Evolutionary conservation across 2,113 vertebrate genomes (phyloP), one percentile per base, ranked within the genome.

Genomic region (Istiophorus platypterus): DNA sequence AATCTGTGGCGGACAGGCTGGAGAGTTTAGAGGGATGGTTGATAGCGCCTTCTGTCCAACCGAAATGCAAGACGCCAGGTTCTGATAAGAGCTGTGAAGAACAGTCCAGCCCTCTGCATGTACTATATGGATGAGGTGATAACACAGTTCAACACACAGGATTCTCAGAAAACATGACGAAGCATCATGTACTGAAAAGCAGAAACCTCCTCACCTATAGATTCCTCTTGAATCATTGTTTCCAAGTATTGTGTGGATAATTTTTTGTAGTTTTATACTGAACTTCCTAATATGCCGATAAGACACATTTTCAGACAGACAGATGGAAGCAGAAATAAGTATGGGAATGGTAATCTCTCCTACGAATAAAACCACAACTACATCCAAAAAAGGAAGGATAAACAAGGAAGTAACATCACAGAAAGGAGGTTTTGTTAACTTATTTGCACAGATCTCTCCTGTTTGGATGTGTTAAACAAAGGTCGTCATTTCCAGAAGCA

Each of bases 31-130:
- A 34, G 8, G 17, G 63, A 3, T 27, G 54, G 29, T 65, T 20
- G 92, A 93, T 92, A 92, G 49, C 12, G 34, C 71, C 74, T 64
- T 66, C 47, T 56, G 51, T 49, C 78, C 58, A 93, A 93, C 91
- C 34, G 89, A 89, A 81, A 87, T 61, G 70, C 87, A 88, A 63
- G 77, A 77, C 82, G 77, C 14, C 77, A 74, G 72, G 59, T 68
- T 63, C 58, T 85, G 91, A 93, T 93, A 93, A 93, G 89, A 82
- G 83, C 67, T 45, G 37, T 0, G 66, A 69, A 77, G 72, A 83
- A 76, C 78, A 72, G 82, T 84, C 86, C 64, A 34, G 70, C 77
- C 80, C 62, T 72, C 72, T 72, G 62, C n/a, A 0, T 4, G 37
- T 6, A 18, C 57, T 51, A 10, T 4, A 62, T 61, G 80, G 65